Evolutionary conservation across 2,113 vertebrate genomes (phyloP), one percentile per base, ranked within the genome.

Genomic region (Odobenus rosmarus): DNA sequence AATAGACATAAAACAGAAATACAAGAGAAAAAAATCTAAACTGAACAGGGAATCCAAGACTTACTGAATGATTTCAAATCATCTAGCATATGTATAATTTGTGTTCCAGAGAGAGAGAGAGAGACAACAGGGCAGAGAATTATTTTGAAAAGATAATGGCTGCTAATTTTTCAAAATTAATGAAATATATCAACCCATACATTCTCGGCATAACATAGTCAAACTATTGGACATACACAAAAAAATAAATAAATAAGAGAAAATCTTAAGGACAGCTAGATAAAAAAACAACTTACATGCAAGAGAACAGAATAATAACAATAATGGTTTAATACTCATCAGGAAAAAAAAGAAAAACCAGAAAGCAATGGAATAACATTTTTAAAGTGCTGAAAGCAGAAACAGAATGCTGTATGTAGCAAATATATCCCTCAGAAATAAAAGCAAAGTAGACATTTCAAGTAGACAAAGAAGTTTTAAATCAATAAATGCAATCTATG

Each of bases 101-200:
- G 49, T 46, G 26, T 72, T 72, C 24, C 7, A 67, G 69, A 49
- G 26, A 49, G 42, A 76, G n/a, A 72, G 12, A 72, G 72, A 77
- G 74, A 77, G 26, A 28, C 26, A 64, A 82, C 42, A 21, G 9
- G 16, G 16, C 6, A 72, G 26, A 92, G 4, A 87, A 93, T 91
- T 53, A 97, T 83, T 88, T 72, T 42, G 9, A 93, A 77, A 31
- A 96, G 14, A 92, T 71, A 76, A 89, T 81, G 36, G 6, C n/a
- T 88, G 4, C 39, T 8, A 88, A 16, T 81, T 88, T 97, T 93
- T 28, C 83, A 84, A 91, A 95, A 85, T 57, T 26, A 62, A 76
- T 76, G 0, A 90, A 89, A 16, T 88, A 67, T 61, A 36, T 49
- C 42, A 79, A 84, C 16, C 15, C 51, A 80, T 21, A 77, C 6